Base-by-base conservation (phyloP, 2,888 invertebrate species). In the Onchidella celtica region DNA sequence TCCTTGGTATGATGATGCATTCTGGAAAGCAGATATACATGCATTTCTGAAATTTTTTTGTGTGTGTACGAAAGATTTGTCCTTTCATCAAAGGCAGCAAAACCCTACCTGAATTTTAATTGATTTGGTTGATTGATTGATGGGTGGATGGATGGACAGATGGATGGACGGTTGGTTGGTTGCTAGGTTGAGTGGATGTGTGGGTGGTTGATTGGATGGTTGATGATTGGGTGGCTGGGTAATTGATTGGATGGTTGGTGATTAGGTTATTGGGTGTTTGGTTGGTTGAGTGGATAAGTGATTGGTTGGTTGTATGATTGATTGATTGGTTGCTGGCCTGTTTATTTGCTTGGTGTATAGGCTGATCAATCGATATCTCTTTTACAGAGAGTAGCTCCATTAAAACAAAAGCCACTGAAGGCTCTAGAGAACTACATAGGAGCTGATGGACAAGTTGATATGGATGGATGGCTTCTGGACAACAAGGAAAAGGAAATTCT, bases 341-440 rank as follows among this genome's bases (percentile, higher is more conserved):
- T 11, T 47, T 47, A 17, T 6, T 47, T 47, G 47, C 6, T 47
- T 47, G 47, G 47, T 47, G 6, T 6, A 47, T 47, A 11, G 47
- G 47, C 17, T 47, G 47, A 47, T 47, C 17, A 17, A 47, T 47
- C 17, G 47, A 47, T 38, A 36, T 72, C 32, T 32, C 72, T 17
- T 66, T 32, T 2, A 38, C 68, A 84, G 70, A 38, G 70, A 70
- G 82, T 92, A 21, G 86, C 85, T 21, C 88, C 90, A 1, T 86
- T 83, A 77, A 90, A 89, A 84, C 88, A 88, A 82, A 89, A 86
- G 73, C 89, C 90, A 17, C 72, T 91, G 66, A 89, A 89, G 80
- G 86, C 88, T 21, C 88, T 92, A 74, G 85, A 89, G 69, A 86
- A 87, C 69, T 88, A 86, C 81, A 83, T 85, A 6, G 85, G 85